Evolutionary conservation across 2,113 vertebrate genomes (phyloP), one percentile per base, ranked within the genome.

Genomic region (Chaetops frenatus): DNA sequence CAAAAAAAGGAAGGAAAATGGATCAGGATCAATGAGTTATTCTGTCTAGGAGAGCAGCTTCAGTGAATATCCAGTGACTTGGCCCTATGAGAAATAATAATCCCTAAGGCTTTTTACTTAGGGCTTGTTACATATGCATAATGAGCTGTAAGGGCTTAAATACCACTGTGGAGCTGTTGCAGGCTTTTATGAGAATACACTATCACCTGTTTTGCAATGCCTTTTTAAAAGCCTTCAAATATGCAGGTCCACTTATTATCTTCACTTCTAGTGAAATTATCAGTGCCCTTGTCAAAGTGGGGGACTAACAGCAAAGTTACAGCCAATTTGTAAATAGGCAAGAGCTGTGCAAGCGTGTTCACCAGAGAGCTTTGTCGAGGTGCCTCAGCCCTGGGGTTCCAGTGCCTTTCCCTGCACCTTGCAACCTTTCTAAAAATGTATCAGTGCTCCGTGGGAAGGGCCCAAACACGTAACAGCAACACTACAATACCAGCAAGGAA

Each of bases 131-230:
- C 88, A 78, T 85, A 94, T 33, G 90, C 36, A 8, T 94, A 88
- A 94, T 90, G 71, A 95, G 90, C 79, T 96, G 74, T 90, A 94
- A 94, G 79, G 93, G 74, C 88, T 94, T 95, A 92, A 96, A 95
- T 71, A 93, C 85, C 82, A 56, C 44, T 48, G 56, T 18, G 82
- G 90, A 96, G 85, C 86, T 96, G 64, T 51, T 92, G 60, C 76
- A 84, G 90, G 71, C 90, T 96, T 95, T 93, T 94, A 92, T 53
- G 85, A 88, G 85, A 81, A 93, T 36, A 96, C 48, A 67, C 93
- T 58, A 73, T 21, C 93, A 94, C 71, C 88, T 86, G 51, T 81
- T 94, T 73, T 73, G 82, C 65, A 54, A 81, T 38, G 83, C 44
- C 56, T 88, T 78, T 90, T 86, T 53, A 90, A 86, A 88, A 96